Percentiles rank a stretch among this genome's conserved stretches.
Conservation (phyloP, 2,113 vertebrate species). For the Brienomyrus longianalis region DNA sequence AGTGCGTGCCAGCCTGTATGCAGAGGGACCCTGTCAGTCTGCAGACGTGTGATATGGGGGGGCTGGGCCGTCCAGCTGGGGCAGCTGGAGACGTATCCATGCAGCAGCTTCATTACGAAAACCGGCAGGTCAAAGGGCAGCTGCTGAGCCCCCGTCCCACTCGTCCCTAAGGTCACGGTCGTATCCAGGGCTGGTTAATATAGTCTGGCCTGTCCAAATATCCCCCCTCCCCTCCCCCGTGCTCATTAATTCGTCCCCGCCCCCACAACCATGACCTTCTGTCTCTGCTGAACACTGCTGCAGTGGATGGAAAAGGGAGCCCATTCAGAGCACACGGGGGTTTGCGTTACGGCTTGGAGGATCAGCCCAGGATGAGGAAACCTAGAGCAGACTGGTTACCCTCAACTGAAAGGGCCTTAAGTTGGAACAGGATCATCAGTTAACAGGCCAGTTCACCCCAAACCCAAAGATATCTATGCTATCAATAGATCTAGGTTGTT, state of each 20-base stretch:
- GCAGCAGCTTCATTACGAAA: slow-evolving; percentile 22
- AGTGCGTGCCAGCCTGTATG: background rate
- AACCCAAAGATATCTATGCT: no score
- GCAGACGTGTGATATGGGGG: background rate
- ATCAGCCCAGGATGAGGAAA: background rate
- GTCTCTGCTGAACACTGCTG: background rate
- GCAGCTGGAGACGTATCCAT: slow-evolving; percentile 26
- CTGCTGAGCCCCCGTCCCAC: background rate
- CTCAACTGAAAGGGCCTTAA: background rate
- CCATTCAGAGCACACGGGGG: background rate
- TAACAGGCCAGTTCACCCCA: background rate
- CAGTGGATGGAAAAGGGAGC: background rate
- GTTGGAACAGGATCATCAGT: background rate
- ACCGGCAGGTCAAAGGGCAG: slow-evolving; percentile 18
- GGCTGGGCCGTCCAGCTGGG: slow-evolving; percentile 11
- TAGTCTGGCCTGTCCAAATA: slow-evolving; percentile 27
- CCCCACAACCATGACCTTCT: background rate
- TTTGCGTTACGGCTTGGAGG: background rate
- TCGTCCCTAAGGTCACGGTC: slow-evolving; percentile 33
- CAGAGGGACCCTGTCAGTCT: background rate
- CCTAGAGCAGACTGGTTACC: background rate
- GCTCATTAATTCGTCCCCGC: slow-evolving; percentile 3
- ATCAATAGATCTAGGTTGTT: no score
- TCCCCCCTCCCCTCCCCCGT: background rate
- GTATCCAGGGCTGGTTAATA: slow-evolving; percentile 31